Percentiles rank a stretch among this genome's conserved stretches.
Conservation (phyloP, 2,797 vertebrate genomes). For the Neosilurus hyrtlii region DNA sequence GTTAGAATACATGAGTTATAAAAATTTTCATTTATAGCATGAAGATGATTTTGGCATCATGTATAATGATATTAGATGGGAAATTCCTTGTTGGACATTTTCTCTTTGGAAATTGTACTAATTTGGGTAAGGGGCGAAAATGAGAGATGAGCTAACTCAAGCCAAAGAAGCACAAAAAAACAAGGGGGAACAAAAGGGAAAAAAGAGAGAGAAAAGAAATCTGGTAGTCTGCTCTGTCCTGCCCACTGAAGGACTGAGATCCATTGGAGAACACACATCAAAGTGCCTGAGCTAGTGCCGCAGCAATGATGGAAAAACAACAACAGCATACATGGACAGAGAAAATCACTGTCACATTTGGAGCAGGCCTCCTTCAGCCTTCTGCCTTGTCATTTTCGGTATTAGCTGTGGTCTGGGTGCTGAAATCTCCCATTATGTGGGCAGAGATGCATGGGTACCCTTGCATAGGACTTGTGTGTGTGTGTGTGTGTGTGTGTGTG, state of each 20-base stretch:
- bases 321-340: slow-evolving; percentile 56
- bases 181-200: too few species aligned
- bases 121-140: neutral
- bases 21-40: neutral
- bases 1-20: neutral
- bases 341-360: slow-evolving; percentile 54
- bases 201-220: slow-evolving; percentile 35
- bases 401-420: slow-evolving; percentile 78
- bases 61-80: neutral
- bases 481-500: slow-evolving; percentile 51
- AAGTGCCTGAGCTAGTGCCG: slow-evolving; percentile 57
- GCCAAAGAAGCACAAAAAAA: slow-evolving; percentile 27
- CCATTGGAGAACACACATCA: slow-evolving; percentile 58
- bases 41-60: neutral
- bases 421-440: slow-evolving; percentile 75
- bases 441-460: slow-evolving; percentile 47
- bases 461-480: slow-evolving; percentile 49
- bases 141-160: slow-evolving; percentile 37
- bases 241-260: slow-evolving; percentile 34
- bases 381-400: slow-evolving; percentile 74
- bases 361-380: slow-evolving; percentile 59
- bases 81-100: slow-evolving; percentile 23
- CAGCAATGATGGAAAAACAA: slow-evolving; percentile 64
- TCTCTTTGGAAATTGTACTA: slow-evolving; percentile 25
- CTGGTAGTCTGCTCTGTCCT: slow-evolving; percentile 39